phyloP scores from a whole-genome alignment of 2,888 invertebrate genomes.

The Caenorhabditis japonica region DNA sequence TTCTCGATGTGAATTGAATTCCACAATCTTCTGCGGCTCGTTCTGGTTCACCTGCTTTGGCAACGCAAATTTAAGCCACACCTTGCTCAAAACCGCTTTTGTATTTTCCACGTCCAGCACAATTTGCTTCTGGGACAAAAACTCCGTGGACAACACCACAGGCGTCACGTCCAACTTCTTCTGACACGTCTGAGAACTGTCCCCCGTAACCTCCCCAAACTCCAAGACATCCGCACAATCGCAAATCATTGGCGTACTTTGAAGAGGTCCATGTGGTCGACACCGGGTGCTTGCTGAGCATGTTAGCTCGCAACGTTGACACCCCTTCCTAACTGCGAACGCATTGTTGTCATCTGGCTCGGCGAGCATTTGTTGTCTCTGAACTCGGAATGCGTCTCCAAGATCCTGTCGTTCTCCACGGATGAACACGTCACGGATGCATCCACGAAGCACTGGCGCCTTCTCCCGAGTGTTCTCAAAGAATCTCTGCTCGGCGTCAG shows the following conservation, averaged over 20 bases:
- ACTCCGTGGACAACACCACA: slow-evolving; percentile 53
- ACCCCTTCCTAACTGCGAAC: slow-evolving; percentile 53
- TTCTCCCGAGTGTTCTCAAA: slow-evolving; percentile 69
- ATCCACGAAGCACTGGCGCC: slow-evolving; percentile 63
- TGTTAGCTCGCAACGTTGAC: slow-evolving; percentile 40
- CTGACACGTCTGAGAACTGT: slow-evolving; percentile 35
- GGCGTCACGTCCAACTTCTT: slow-evolving; percentile 26
- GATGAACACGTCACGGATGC: slow-evolving; percentile 62
- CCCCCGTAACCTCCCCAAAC: slow-evolving; percentile 49
- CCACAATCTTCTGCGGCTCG: slow-evolving; percentile 47
- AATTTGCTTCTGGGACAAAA: slow-evolving; percentile 45
- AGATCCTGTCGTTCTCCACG: slow-evolving; percentile 54
- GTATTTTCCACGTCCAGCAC: slow-evolving; percentile 55
- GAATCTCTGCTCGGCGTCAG: slow-evolving; percentile 58
- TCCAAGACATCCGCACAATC: slow-evolving; percentile 57
- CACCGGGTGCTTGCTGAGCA: slow-evolving; percentile 50
- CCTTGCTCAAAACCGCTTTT: slow-evolving; percentile 50
- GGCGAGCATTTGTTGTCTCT: slow-evolving; percentile 48
- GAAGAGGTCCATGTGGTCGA: slow-evolving; percentile 33
- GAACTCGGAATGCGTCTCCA: slow-evolving; percentile 40
- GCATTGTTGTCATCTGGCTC: slow-evolving; percentile 42
- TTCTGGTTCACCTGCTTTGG: slow-evolving; percentile 48
- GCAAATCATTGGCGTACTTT: slow-evolving; percentile 42
- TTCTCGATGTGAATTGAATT: slow-evolving; percentile 62
- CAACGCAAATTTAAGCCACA: slow-evolving; percentile 59